Conservation (phyloP, 2,888 invertebrate genomes). For the Dastarcus helophoroides region DNA sequence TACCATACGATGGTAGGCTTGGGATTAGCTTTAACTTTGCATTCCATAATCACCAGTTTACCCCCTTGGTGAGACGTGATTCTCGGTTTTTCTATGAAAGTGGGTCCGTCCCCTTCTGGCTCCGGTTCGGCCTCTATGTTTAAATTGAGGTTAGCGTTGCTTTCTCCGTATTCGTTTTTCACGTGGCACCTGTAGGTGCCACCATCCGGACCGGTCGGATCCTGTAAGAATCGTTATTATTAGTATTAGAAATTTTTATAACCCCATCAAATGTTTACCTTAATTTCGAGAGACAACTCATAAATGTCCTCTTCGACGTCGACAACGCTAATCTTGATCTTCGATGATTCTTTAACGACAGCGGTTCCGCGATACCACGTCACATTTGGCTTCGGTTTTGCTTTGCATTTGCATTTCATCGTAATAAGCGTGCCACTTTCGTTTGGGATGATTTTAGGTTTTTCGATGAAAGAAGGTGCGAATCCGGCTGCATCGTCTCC, state of each 20-base stretch:
- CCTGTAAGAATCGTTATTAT: slow-evolving; percentile 38
- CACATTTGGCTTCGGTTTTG: slow-evolving; percentile 88
- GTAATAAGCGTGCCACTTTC: slow-evolving; percentile 93
- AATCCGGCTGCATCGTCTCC: slow-evolving; percentile 86
- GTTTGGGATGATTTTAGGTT: slow-evolving; percentile 98
- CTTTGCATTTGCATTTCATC: slow-evolving; percentile 93
- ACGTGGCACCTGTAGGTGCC: slow-evolving; percentile 90
- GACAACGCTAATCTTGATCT: slow-evolving; percentile 68
- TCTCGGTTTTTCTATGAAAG: slow-evolving; percentile 83
- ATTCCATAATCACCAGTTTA: slow-evolving; percentile 79
- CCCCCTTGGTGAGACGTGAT: slow-evolving; percentile 76
- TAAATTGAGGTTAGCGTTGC: slow-evolving; percentile 90
- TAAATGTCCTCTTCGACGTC: slow-evolving; percentile 75
- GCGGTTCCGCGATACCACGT: slow-evolving; percentile 92
- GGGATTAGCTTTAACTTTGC: slow-evolving; percentile 64
- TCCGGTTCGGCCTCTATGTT: slow-evolving; percentile 96
- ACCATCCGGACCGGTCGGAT: slow-evolving; percentile 69
- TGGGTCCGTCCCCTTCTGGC: slow-evolving; percentile 86
- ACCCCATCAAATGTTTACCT: slow-evolving; percentile 46
- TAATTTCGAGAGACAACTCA: slow-evolving; percentile 73
- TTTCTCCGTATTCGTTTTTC: slow-evolving; percentile 91
- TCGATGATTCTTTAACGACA: slow-evolving; percentile 71
- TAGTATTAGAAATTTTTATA: slow-evolving; percentile 5
- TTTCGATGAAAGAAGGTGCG: slow-evolving; percentile 95
- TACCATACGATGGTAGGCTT: slow-evolving; percentile 76